phyloP scores from a whole-genome alignment of 2,888 invertebrate species.

The Eurytoma californica region DNA sequence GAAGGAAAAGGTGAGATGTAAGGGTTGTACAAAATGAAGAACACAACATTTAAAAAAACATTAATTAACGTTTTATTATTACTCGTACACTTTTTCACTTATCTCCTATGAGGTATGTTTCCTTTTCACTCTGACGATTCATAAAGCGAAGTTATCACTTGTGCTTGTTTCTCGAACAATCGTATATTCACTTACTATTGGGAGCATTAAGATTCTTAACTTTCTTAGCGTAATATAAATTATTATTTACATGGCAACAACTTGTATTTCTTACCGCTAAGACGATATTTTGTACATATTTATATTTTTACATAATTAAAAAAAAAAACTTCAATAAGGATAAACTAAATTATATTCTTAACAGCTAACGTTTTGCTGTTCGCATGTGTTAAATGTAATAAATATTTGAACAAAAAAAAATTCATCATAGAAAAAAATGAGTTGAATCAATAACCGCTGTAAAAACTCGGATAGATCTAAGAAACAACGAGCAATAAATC shows the following conservation, averaged over 20 bases:
- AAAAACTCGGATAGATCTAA: slow-evolving; percentile 33
- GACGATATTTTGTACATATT: slow-evolving; percentile 46
- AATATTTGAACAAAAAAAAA: slow-evolving; percentile 39
- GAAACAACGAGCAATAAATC: slow-evolving; percentile 44
- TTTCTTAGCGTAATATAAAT: slow-evolving; percentile 31
- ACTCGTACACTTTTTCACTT: slow-evolving; percentile 51
- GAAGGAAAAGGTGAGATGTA: not conserved
- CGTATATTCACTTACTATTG: slow-evolving; percentile 23
- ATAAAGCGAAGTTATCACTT: slow-evolving; percentile 42
- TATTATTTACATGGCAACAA: slow-evolving; percentile 55
- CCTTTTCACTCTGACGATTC: slow-evolving; percentile 36
- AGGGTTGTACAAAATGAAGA: slow-evolving; percentile 22
- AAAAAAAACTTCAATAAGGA: slow-evolving; percentile 15
- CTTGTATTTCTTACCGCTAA: slow-evolving; percentile 36
- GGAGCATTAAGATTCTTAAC: slow-evolving; percentile 34
- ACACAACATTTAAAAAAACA: slow-evolving; percentile 41
- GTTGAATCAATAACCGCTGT: slow-evolving; percentile 11
- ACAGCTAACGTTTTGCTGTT: slow-evolving; percentile 1
- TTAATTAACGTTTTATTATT: slow-evolving; percentile 52
- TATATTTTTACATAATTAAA: slow-evolving; percentile 54
- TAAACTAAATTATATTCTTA: slow-evolving; percentile 4
- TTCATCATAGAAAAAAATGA: slow-evolving; percentile 21
- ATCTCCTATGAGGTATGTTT: slow-evolving; percentile 48
- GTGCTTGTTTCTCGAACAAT: slow-evolving; percentile 18
- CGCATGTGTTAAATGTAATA: slow-evolving; percentile 35